phyloP scores from a whole-genome alignment of 2,797 vertebrate genomes.

The Peromyscus eremicus region DNA sequence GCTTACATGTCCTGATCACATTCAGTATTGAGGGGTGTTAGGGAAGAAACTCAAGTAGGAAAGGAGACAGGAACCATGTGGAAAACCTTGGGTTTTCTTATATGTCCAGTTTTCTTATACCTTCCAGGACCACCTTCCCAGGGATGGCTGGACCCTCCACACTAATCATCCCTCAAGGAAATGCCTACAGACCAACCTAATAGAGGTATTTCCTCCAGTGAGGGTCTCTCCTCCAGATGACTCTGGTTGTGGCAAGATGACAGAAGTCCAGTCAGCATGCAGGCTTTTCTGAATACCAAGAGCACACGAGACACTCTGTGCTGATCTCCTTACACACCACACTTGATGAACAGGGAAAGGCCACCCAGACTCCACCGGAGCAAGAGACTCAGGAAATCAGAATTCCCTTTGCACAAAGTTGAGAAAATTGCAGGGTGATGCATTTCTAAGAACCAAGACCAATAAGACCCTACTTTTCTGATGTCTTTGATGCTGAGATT shows the following conservation, averaged over 20 bases:
- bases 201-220: background rate
- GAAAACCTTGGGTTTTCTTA: background rate
- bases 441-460: background rate
- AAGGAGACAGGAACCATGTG: background rate
- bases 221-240: background rate
- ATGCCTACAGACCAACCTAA: background rate
- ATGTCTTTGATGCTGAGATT: background rate
- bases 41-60: background rate
- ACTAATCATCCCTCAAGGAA: background rate
- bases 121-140: background rate
- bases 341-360: background rate
- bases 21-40: background rate
- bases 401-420: background rate
- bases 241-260: background rate
- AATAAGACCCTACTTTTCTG: background rate
- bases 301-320: background rate
- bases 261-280: background rate
- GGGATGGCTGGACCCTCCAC: background rate
- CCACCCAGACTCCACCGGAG: background rate
- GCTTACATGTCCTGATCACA: background rate
- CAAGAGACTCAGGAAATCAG: background rate
- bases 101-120: background rate
- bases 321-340: background rate
- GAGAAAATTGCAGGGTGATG: background rate
- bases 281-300: background rate